phyloP scores from a whole-genome alignment of 2,888 invertebrate species.

The Gibbula magus region DNA sequence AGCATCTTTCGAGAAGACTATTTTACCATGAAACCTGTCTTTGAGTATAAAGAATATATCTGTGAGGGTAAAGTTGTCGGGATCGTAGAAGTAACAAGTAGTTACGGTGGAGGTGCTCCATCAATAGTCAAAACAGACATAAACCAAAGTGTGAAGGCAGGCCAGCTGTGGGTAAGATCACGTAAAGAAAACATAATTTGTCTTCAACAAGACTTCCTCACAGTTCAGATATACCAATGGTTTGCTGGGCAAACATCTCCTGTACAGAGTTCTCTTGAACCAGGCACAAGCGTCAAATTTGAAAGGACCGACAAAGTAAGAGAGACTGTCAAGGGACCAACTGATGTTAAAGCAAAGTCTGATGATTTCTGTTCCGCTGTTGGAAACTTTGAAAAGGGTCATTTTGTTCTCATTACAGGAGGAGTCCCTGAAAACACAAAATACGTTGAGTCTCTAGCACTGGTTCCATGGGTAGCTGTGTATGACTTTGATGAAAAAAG shows the following conservation, averaged over 20 bases:
- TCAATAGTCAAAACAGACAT: slow-evolving; percentile 30
- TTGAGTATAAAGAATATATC: slow-evolving; percentile 6
- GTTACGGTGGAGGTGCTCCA: slow-evolving; percentile 33
- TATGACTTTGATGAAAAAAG: slow-evolving; percentile 42
- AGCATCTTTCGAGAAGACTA: slow-evolving; percentile 11
- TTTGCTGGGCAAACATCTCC: slow-evolving; percentile 11
- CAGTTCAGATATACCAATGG: slow-evolving; percentile 36
- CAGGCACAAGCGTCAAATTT: background rate
- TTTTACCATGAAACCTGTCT: slow-evolving; percentile 36
- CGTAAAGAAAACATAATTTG: slow-evolving; percentile 27
- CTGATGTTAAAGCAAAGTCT: background rate
- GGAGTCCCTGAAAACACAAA: slow-evolving; percentile 17
- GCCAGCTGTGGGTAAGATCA: slow-evolving; percentile 40
- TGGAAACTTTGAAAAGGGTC: slow-evolving; percentile 40
- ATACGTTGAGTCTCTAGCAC: slow-evolving; percentile 37
- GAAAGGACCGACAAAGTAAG: background rate
- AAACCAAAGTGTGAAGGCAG: background rate
- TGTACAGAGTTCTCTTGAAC: background rate
- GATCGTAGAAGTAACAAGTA: slow-evolving; percentile 34
- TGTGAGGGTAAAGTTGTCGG: slow-evolving; percentile 31
- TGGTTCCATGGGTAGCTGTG: slow-evolving; percentile 50
- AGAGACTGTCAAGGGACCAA: background rate
- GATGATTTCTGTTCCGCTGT: slow-evolving; percentile 19
- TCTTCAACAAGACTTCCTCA: slow-evolving; percentile 23
- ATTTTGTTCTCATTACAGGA: slow-evolving; percentile 46